phyloP scores from a whole-genome alignment of 2,797 vertebrate genomes.

The Centroberyx gerrardi region DNA sequence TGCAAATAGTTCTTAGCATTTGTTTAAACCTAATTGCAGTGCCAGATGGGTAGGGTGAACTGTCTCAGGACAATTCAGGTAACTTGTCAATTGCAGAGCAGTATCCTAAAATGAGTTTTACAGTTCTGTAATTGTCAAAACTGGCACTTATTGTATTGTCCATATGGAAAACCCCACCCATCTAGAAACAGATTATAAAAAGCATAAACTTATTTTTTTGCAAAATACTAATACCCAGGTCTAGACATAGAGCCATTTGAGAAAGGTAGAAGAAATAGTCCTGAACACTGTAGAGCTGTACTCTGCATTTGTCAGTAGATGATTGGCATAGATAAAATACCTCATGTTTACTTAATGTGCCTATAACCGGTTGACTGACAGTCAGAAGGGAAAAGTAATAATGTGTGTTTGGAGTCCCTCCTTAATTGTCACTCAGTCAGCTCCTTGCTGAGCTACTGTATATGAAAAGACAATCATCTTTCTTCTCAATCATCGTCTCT shows the following conservation, averaged over 20 bases:
- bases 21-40: conserved; percentile 2
- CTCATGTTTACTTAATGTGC: conserved; percentile 53
- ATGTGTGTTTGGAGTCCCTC: conserved; percentile 20
- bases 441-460: conserved; percentile 8
- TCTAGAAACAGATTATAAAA: conserved; percentile 29
- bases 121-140: conserved; percentile 21
- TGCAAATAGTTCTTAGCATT: conserved; percentile 10
- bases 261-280: background rate
- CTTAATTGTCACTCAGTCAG: conserved; percentile 11
- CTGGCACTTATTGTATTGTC: conserved; percentile 8
- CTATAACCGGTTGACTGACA: conserved; percentile 62
- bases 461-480: background rate
- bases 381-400: conserved; percentile 28
- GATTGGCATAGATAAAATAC: conserved; percentile 63
- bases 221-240: background rate
- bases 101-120: too few relatives aligned
- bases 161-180: conserved; percentile 21
- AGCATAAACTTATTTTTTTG: background rate
- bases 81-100: background rate
- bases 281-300: conserved; percentile 16
- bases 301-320: conserved; percentile 46
- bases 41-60: conserved; percentile 21
- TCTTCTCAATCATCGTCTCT: background rate
- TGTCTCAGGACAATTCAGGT: background rate
- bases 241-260: background rate